A percentile compares a stretch with the other conserved stretches of the same genome.
Conservation (phyloP, 2,797 vertebrate genomes). For the Myiotriccus ornatus region DNA sequence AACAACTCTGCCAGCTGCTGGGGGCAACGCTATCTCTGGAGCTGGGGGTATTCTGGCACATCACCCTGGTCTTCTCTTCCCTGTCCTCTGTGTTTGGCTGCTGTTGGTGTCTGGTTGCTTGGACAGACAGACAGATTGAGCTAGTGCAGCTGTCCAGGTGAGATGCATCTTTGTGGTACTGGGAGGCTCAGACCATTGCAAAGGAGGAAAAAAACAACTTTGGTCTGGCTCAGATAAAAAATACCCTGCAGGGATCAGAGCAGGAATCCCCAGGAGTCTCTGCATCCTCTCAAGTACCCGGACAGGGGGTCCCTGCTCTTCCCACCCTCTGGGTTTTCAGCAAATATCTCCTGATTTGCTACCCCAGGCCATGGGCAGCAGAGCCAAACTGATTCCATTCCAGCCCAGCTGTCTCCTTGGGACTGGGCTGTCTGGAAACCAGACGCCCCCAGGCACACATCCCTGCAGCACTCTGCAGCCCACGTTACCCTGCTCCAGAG, state of each 20-base stretch:
- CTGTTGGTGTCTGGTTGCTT: background rate
- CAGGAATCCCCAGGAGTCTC: background rate
- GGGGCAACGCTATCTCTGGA: background rate
- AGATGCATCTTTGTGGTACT: background rate
- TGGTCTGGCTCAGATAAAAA: background rate
- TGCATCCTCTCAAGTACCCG: background rate
- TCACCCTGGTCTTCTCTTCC: background rate
- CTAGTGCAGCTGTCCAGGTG: background rate
- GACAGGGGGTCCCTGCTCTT: background rate
- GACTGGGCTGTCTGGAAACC: background rate
- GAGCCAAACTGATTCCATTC: background rate
- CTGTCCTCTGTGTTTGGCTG: background rate
- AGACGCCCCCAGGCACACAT: background rate
- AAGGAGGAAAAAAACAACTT: background rate
- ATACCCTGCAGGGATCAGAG: background rate
- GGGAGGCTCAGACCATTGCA: background rate
- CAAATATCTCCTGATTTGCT: background rate
- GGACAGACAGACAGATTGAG: background rate
- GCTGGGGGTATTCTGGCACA: background rate
- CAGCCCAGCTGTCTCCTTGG: background rate
- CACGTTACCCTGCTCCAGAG: background rate
- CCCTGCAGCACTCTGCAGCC: conserved; percentile 8
- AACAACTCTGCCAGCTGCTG: background rate
- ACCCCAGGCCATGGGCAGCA: background rate
- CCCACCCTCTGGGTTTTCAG: background rate